Percentiles rank a stretch among this genome's conserved stretches.
These are phyloP conservation scores for Entomyzon cyanotis DNA, from an alignment of 2,113 vertebrate species.

Conservation along the genomic window DNA sequence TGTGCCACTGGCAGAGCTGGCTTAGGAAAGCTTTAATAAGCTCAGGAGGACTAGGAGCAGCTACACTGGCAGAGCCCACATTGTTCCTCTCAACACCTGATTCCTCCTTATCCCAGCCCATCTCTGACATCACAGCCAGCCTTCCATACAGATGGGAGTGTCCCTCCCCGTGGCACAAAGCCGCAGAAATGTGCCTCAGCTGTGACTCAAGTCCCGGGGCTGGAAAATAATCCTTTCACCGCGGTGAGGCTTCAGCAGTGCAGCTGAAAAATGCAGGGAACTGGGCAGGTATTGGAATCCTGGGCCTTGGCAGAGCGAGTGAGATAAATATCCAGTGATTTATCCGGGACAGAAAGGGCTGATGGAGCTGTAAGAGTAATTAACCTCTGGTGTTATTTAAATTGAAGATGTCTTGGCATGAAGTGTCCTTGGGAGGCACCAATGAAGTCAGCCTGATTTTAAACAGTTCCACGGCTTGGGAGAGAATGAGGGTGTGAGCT, in stretches of 20 bases:
- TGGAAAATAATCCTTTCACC: neutral
- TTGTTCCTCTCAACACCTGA: neutral
- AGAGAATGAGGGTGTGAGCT: neutral
- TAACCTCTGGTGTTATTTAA: constrained; percentile 21
- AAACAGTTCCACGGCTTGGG: neutral
- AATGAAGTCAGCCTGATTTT: neutral
- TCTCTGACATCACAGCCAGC: constrained; percentile 1
- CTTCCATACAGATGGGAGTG: neutral
- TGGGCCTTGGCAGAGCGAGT: neutral
- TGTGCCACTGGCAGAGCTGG: neutral
- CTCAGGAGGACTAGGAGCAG: neutral
- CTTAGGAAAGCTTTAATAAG: neutral
- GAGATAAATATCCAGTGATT: neutral
- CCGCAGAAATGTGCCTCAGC: neutral
- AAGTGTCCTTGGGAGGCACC: constrained; percentile 17
- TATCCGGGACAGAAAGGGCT: neutral
- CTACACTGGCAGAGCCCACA: neutral
- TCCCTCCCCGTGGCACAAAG: neutral
- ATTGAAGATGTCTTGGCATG: neutral
- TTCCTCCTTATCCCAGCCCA: neutral
- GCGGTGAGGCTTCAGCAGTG: neutral
- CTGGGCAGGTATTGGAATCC: neutral
- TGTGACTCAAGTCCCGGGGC: neutral
- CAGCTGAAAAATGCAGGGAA: neutral
- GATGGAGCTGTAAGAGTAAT: neutral